Evolutionary conservation across 2,797 vertebrate species (phyloP), one percentile per base, ranked within the genome.

Genomic region (Phalanger gymnotis): DNA sequence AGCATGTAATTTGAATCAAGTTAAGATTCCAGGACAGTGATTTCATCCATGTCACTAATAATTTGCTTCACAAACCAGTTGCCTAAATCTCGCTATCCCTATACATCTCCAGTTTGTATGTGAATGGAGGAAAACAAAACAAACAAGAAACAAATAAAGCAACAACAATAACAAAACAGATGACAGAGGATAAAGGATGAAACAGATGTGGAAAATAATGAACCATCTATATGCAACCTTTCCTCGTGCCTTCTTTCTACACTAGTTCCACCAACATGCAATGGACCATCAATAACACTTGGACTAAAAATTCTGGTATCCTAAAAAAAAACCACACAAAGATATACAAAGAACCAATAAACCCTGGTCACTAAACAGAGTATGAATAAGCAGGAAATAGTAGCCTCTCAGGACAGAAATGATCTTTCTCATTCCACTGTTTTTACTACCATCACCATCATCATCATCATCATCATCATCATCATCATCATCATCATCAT

Each of bases 1-100:
- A 92, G 34, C 57, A n/a, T 54, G 31, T 56, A 12, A 1, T 53
- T 57, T 0, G 6, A 11, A 0, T n/a, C 0, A 0, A 22, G 61
- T 2, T 93, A 90, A 90, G 90, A 57, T 61, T 0, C 54, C 92
- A 58, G 92, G 0, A 56, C 40, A 92, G 28, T 0, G 0, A 0
- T 2, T 66, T 0, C n/a, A 56, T 10, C 61, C 61, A 1, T 0
- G 53, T 47, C 40, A 51, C 73, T 28, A 87, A 87, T 27, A 47
- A 87, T 87, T 87, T 51, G 40, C 40, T 87, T 87, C 73, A 87
- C 40, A 87, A 87, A 51, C 22, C 10, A 51, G 22, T 87, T 87
- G 73, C 25, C 7, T 47, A 27, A 51, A 87, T 47, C 40, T 87
- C 10, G 12, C 22, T 27, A 10, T 47, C 3, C 22, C 73, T 16